Conservation (phyloP, 30 jellyfish, hydroid and myxozoan genomes). For the Haliclystus octoradiatus region DNA sequence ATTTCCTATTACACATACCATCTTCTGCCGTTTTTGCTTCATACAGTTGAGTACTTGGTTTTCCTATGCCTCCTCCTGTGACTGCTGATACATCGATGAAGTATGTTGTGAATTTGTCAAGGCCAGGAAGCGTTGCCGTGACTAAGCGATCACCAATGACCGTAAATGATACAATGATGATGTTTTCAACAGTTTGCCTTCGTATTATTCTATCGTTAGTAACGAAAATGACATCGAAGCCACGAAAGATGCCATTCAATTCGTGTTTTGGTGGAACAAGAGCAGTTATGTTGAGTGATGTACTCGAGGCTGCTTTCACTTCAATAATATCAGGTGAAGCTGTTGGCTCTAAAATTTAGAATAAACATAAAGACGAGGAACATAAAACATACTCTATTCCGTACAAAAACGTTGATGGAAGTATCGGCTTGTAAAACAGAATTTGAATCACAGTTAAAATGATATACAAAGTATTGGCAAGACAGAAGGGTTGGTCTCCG, state of each 20-base stretch:
- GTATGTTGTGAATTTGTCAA: constrained; percentile 21
- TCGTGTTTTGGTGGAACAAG: constrained; percentile 21
- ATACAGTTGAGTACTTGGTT: not conserved
- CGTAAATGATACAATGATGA: no score
- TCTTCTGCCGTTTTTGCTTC: constrained; percentile 31
- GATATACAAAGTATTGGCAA: no score
- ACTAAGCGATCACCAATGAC: no score
- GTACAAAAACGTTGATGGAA: no score
- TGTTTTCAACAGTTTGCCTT: no score
- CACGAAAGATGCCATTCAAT: constrained; percentile 27
- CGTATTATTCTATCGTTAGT: no score
- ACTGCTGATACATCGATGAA: constrained; percentile 5
- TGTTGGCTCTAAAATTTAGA: constrained; percentile 21
- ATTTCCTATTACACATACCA: constrained; percentile 11
- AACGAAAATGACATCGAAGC: constrained; percentile 17
- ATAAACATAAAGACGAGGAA: not conserved
- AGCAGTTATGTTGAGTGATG: constrained; percentile 1
- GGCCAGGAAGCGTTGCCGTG: no score
- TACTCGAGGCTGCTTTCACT: constrained; percentile 23
- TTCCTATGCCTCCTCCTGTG: constrained; percentile 32
- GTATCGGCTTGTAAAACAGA: no score
- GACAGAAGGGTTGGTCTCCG: no score
- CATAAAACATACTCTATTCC: not conserved
- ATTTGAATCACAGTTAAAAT: no score
- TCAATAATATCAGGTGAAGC: constrained; percentile 23